Base-by-base conservation (phyloP, 92 coral and sea anemone species). In the Desmophyllum pertusum region DNA sequence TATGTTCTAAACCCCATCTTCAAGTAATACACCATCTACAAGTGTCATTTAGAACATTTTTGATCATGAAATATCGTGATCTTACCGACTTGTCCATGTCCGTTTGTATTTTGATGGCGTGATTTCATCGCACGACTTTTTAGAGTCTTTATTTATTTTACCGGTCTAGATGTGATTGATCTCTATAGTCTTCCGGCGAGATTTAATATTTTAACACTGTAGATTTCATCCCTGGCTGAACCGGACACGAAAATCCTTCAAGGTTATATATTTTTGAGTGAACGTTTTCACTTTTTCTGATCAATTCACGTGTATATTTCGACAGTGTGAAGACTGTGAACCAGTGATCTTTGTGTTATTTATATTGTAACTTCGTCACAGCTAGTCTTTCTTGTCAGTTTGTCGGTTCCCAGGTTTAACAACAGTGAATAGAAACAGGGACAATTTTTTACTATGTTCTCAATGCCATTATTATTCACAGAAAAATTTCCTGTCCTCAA, bases 61-160 rank as follows among this genome's bases (percentile, higher is more conserved):
- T 18, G n/a, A 25, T 31, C 18, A 39, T 38, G 81, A 63, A 59
- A 77, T 40, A 42, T 35, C 57, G 4, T 64, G 67, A 68, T 46
- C 45, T 48, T 64, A 64, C 45, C 35, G 10, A 3, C 4, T 19
- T 68, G 42, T 37, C 11, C 4, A 14, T 27, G 18, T 79, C 46
- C 31, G 81, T 77, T 57, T 55, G 48, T 19, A 63, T 29, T n/a
- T 23, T 53, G 38, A 81, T 81, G 68, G 85, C 85, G 85, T 81
- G 66, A 69, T 52, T 70, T 38, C 68, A 81, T 52, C 41, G 64
- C 59, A 64, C 19, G 27, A 15, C 74, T 15, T 18, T 2, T 27
- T 74, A 38, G 14, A 33, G 27, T 42, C 75, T 70, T 70, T 70
- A 5, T 40, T 25, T 38, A n/a, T 55, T 10, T 40, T 40, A 70